A percentile compares a stretch with the other conserved stretches of the same genome.
These are phyloP conservation scores for Penaeus monodon DNA, from an alignment of 2,888 invertebrate genomes.

Conservation along the genomic window DNA sequence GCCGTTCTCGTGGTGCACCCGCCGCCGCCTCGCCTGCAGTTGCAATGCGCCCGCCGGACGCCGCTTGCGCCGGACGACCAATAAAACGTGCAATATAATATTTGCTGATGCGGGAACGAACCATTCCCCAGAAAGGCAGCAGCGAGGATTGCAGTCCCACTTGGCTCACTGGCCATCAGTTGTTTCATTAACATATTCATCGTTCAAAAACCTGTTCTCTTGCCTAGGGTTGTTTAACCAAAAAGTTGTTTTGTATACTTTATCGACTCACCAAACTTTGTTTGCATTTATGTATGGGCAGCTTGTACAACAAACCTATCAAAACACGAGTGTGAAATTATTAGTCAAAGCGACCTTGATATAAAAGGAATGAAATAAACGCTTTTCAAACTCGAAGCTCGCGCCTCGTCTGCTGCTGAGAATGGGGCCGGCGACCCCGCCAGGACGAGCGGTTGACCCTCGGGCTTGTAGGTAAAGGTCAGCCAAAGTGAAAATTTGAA, in stretches of 20 bases:
- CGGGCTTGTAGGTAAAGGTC: too few species aligned
- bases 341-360: too few species aligned
- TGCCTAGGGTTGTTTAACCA: constrained; percentile 13
- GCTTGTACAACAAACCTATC: neutral
- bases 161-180: neutral
- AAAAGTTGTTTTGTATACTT: constrained; percentile 23
- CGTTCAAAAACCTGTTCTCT: constrained; percentile 27
- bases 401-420: too few species aligned
- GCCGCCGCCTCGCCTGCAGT: neutral
- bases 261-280: constrained; percentile 19
- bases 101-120: neutral
- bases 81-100: neutral
- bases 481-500: too few species aligned
- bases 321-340: neutral
- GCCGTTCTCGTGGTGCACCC: neutral
- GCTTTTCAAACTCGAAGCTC: too few species aligned
- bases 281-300: neutral
- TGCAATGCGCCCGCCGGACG: too few species aligned
- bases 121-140: neutral
- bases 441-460: too few species aligned
- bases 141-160: constrained; percentile 10
- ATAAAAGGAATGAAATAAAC: too few species aligned
- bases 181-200: constrained; percentile 48
- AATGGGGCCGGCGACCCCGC: too few species aligned
- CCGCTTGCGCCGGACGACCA: too few species aligned